Percentiles rank a stretch among this genome's conserved stretches.
Evolutionary conservation across 2,888 invertebrate species (phyloP).

Genomic region (Sclerodermus sp.): DNA sequence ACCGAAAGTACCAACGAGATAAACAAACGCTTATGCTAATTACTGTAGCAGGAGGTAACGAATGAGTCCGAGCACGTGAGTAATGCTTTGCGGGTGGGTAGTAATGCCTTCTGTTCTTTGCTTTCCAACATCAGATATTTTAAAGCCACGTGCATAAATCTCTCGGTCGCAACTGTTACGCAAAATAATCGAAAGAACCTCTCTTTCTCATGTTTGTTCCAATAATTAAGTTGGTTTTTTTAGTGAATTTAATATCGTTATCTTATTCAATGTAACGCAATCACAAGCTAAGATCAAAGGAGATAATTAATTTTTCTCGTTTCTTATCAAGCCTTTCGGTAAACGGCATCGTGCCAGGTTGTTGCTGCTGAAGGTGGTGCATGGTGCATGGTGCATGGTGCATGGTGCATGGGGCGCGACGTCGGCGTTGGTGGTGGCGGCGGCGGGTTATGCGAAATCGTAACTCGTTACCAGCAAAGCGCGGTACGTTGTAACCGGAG

Average conservation of each 20-base stretch:
- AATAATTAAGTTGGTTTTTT: too few species aligned
- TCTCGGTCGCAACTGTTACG: not conserved
- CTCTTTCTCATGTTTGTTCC: too few species aligned
- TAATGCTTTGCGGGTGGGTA: constrained; percentile 23
- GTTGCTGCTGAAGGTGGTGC: too few species aligned
- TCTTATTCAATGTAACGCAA: too few species aligned
- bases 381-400: too few species aligned
- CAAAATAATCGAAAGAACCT: constrained; percentile 3
- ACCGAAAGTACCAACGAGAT: constrained; percentile 25
- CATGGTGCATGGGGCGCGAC: too few species aligned
- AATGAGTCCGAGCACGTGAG: constrained; percentile 22
- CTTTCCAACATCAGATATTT: constrained; percentile 5
- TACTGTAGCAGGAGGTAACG: constrained; percentile 17
- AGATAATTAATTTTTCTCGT: too few species aligned
- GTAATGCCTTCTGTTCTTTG: constrained; percentile 20
- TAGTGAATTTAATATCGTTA: too few species aligned
- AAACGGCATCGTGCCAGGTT: too few species aligned
- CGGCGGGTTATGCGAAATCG: constrained; percentile 23
- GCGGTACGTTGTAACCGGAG: constrained; percentile 32
- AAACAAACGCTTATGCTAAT: constrained; percentile 39
- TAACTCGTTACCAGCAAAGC: constrained; percentile 32
- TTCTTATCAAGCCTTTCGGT: too few species aligned
- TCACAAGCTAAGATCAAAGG: too few species aligned
- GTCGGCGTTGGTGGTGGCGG: too few species aligned
- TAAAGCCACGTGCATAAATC: constrained; percentile 10